Percentiles rank a stretch among this genome's conserved stretches.
These are phyloP conservation scores for Erpornis zantholeuca DNA, from an alignment of 2,113 vertebrate species.

Conservation along the genomic window DNA sequence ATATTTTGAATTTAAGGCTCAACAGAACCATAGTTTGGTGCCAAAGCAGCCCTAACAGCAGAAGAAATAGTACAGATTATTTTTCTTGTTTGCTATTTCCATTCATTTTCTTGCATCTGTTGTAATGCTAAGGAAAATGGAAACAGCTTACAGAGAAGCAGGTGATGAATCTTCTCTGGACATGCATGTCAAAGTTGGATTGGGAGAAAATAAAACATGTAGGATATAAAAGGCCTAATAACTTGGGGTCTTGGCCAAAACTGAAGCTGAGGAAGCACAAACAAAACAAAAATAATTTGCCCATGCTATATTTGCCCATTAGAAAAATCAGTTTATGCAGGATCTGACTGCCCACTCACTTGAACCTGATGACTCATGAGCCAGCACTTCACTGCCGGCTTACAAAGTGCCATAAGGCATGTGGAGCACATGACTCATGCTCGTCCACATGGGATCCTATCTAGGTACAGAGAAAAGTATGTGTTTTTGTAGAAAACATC, in stretches of 20 bases:
- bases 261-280: background rate
- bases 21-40: background rate
- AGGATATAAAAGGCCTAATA: background rate
- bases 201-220: background rate
- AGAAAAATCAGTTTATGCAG: constrained; percentile 8
- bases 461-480: background rate
- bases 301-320: background rate
- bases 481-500: background rate
- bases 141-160: background rate
- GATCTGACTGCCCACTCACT: constrained; percentile 36
- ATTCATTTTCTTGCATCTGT: background rate
- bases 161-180: background rate
- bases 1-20: background rate
- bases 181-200: background rate
- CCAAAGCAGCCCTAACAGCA: background rate
- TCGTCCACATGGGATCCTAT: background rate
- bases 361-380: constrained; percentile 24
- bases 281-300: constrained; percentile 3
- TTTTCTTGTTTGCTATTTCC: background rate
- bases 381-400: background rate
- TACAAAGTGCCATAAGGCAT: background rate
- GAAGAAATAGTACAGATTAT: background rate
- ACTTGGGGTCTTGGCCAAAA: background rate
- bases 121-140: background rate
- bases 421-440: constrained; percentile 13